Evolutionary conservation across 2,888 invertebrate species (phyloP).

Genomic region (Patella depressa): DNA sequence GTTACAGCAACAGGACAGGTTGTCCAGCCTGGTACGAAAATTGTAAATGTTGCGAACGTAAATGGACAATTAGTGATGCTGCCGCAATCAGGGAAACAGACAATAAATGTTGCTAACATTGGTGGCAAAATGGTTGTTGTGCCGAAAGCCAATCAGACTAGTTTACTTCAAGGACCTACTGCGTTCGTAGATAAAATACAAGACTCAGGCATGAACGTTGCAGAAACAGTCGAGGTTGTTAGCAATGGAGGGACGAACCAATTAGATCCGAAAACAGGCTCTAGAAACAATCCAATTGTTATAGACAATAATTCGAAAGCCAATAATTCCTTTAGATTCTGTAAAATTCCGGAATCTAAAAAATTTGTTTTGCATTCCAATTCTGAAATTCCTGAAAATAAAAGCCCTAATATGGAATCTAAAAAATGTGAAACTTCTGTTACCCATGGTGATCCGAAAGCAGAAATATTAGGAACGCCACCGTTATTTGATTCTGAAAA

Average conservation of each 20-base stretch:
- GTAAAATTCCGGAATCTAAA: background rate
- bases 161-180: background rate
- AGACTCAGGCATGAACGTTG: background rate
- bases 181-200: background rate
- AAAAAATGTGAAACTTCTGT: too few species aligned
- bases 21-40: background rate
- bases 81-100: constrained; percentile 9
- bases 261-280: background rate
- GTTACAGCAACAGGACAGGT: background rate
- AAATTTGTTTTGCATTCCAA: background rate
- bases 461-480: background rate
- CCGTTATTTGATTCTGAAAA: background rate
- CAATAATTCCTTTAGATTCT: background rate
- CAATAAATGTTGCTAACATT: background rate
- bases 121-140: background rate
- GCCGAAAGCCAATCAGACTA: background rate
- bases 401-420: too few species aligned
- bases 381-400: background rate
- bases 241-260: background rate
- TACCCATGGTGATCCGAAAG: too few species aligned
- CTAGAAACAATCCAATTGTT: background rate
- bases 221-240: background rate
- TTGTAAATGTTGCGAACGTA: background rate
- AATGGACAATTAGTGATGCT: background rate
- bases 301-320: background rate